A percentile compares a stretch with the other conserved stretches of the same genome.
Conservation (phyloP, 2,797 vertebrate genomes). For the Lacerta agilis region DNA sequence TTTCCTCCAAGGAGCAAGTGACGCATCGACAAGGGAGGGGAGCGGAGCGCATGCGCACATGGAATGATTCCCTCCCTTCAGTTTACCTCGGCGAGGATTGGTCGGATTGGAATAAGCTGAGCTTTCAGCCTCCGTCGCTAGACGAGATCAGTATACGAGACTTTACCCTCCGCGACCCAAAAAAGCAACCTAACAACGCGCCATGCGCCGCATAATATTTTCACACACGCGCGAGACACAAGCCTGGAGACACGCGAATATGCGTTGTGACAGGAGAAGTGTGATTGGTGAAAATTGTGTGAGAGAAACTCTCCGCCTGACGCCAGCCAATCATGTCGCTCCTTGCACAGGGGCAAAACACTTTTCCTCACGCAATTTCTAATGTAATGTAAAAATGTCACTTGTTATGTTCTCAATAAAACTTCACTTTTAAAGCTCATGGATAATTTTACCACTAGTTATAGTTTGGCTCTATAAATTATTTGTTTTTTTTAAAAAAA, state of each 20-base stretch:
- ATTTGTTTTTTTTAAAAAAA: not conserved
- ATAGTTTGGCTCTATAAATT: too few species aligned
- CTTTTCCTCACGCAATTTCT: not conserved
- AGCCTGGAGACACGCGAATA: too few species aligned
- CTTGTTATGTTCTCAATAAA: too few species aligned
- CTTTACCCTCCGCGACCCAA: not conserved
- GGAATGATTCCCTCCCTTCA: not conserved
- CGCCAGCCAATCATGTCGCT: not conserved
- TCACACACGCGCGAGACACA: not conserved
- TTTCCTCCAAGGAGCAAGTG: not conserved
- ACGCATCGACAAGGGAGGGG: not conserved
- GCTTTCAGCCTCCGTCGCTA: not conserved
- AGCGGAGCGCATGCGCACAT: conserved; percentile 34
- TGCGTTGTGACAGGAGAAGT: not conserved
- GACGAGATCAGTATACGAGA: too few species aligned
- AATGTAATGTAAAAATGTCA: not conserved
- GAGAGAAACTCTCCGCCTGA: not conserved
- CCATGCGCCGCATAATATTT: not conserved
- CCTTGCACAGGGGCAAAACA: not conserved
- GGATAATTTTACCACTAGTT: not conserved
- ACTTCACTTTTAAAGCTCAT: not conserved
- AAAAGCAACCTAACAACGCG: not conserved
- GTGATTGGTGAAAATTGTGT: not conserved
- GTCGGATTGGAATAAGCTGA: fast-evolving
- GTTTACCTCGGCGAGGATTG: too few species aligned